Conservation (phyloP, 2,113 vertebrate genomes). For the Oncorhynchus clarkii region DNA sequence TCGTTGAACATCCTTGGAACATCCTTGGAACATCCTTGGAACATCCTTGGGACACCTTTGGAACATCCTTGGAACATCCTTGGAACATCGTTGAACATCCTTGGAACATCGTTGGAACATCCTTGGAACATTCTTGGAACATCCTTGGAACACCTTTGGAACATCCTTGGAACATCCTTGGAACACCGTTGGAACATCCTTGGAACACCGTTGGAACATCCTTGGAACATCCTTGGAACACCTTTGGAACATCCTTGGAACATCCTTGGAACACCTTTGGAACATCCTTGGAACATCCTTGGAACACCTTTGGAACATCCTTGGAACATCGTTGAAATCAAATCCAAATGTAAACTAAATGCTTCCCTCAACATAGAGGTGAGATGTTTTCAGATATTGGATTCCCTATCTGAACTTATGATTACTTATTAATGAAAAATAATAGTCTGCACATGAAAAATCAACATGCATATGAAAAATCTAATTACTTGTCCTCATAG, state of each 20-base stretch:
- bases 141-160: background rate
- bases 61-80: background rate
- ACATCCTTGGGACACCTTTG: background rate
- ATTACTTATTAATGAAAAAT: too few relatives aligned
- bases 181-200: background rate
- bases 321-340: slow-evolving; percentile 1
- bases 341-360: slow-evolving; percentile 3
- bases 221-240: background rate
- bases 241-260: background rate
- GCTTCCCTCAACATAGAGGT: background rate
- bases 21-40: background rate
- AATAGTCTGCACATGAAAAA: too few relatives aligned
- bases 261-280: slow-evolving; percentile 5
- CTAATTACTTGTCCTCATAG: background rate
- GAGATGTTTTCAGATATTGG: too few relatives aligned
- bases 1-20: background rate
- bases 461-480: background rate
- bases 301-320: background rate
- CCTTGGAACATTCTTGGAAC: background rate
- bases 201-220: background rate
- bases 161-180: too few relatives aligned
- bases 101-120: background rate
- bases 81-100: background rate
- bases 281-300: background rate
- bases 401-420: too few relatives aligned